phyloP scores from a whole-genome alignment of 2,797 vertebrate genomes.

The Arremon brunneinucha region DNA sequence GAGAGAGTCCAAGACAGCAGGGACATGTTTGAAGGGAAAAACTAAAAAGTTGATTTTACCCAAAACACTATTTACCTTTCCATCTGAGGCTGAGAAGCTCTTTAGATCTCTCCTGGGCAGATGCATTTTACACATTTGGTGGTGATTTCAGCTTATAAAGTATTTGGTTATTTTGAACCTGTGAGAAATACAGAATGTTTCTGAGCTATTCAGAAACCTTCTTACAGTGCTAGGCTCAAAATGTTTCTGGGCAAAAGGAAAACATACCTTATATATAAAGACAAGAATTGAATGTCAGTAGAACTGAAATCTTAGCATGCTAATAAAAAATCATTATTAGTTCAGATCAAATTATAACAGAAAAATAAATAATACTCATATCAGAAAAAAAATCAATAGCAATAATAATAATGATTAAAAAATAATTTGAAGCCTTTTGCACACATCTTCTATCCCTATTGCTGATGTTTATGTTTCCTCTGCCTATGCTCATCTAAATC shows the following conservation, averaged over 20 bases:
- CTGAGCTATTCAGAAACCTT: not conserved
- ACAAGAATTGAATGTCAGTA: not conserved
- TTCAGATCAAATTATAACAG: not conserved
- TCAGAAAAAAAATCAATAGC: not conserved
- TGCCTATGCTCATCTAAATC: not conserved
- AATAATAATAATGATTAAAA: not conserved
- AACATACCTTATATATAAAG: not conserved
- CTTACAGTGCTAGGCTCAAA: not conserved
- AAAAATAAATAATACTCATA: not conserved
- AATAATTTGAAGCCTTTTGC: not conserved
- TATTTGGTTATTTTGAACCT: not conserved
- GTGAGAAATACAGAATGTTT: not conserved
- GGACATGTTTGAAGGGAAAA: not conserved
- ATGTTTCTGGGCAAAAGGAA: not conserved
- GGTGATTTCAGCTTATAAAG: not conserved
- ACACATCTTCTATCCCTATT: not conserved
- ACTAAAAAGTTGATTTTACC: not conserved
- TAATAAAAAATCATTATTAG: not conserved
- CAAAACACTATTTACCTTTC: not conserved
- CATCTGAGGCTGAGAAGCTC: not conserved
- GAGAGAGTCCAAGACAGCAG: not conserved
- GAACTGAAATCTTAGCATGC: not conserved
- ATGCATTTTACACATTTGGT: not conserved
- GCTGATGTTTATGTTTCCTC: not conserved
- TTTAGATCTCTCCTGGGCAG: not conserved